Base-by-base conservation (phyloP, 2,888 invertebrate species). In the Napeogenes inachia region DNA sequence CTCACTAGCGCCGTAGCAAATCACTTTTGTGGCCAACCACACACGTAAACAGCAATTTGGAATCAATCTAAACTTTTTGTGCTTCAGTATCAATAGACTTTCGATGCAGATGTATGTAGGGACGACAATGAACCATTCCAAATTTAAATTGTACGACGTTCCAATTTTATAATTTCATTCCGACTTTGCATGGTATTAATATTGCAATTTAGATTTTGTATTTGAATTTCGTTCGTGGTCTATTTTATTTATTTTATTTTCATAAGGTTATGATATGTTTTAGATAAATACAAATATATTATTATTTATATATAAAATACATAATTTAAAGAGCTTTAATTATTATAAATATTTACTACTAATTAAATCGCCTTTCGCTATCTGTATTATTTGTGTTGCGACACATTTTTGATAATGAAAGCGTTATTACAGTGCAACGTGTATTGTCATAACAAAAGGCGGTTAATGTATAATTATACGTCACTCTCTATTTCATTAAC, bases 11-110 rank as follows among this genome's bases (percentile, higher is more conserved):
- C 66, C 72, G 65, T 66, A 64, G 71, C 67, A 70, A 73, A 73
- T 72, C 74, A 76, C 69, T 69, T 70, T 66, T 75, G 80, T 75
- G 80, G 82, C 76, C 75, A 79, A 79, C 84, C 84, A 82, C 84
- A 84, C 82, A 79, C 80, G 80, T 77, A 80, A 83, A 83, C 78
- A 80, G 73, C 79, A 80, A 82, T 84, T 82, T 80, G 70, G 76
- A 82, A 81, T 81, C 82, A 81, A 85, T 84, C 80, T 74, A 72
- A 72, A 71, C 69, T 79, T 83, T 84, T 83, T 82, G 73, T 73
- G 65, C 61, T 68, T 67, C 66, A 70, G 67, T 74, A 71, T 72
- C 74, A 71, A 75, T 71, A 75, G 69, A 77, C 73, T 72, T 74
- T 76, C 72, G 70, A 70, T 66, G 56, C 67, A 60, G 65, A 63